Percentiles rank a stretch among this genome's conserved stretches.
phyloP scores from a whole-genome alignment of 2,113 vertebrate genomes.

The Ibidorhyncha struthersii region DNA sequence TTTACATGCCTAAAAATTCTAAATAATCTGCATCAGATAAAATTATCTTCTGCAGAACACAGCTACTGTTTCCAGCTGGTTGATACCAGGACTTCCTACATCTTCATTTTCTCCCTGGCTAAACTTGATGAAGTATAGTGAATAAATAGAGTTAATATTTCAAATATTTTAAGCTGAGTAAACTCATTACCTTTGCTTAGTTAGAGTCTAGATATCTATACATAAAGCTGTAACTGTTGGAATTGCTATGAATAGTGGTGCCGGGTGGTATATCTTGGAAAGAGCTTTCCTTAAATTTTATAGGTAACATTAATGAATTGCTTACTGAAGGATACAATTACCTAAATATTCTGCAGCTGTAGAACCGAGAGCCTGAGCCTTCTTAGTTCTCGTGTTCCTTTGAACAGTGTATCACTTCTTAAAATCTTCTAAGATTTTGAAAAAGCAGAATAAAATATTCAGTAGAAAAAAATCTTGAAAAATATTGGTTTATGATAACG shows the following conservation, averaged over 20 bases:
- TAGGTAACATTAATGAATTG: not conserved
- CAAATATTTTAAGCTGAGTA: not conserved
- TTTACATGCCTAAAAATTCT: not conserved
- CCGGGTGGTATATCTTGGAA: not conserved
- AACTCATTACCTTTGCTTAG: not conserved
- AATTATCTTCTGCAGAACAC: not conserved
- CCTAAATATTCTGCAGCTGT: not conserved
- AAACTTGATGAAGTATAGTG: not conserved
- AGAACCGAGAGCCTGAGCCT: not conserved
- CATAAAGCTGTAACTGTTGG: not conserved
- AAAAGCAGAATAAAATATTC: conserved; percentile 23
- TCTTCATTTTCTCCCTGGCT: not conserved
- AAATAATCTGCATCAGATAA: not conserved
- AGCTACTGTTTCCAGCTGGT: not conserved
- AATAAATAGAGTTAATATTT: not conserved
- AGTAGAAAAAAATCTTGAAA: not conserved
- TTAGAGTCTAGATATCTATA: not conserved
- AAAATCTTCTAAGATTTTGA: not conserved
- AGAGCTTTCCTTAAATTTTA: not conserved
- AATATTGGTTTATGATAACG: not conserved
- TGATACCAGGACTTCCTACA: not conserved
- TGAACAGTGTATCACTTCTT: not conserved
- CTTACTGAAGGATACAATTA: not conserved
- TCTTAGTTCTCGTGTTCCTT: not conserved
- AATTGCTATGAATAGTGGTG: not conserved